Evolutionary conservation across 92 coral and sea anemone species (phyloP), one percentile per base, ranked within the genome.

Genomic region (Porites cylindrica): DNA sequence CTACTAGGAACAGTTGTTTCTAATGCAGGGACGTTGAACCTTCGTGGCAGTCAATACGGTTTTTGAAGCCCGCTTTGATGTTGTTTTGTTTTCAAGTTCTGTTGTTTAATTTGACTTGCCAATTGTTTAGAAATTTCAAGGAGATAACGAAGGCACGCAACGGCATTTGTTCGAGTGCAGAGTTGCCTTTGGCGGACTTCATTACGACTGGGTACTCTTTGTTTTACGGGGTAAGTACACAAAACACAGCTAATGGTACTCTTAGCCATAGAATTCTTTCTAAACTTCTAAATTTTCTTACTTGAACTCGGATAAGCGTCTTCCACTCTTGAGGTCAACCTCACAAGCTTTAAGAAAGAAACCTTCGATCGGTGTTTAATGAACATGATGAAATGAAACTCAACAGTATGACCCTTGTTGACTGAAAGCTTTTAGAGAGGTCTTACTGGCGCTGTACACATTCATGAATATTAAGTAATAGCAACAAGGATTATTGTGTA

Each of bases 401-500:
- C n/a, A n/a, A n/a, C n/a, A n/a, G n/a, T n/a, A n/a, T 14, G 59
- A 47, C 59, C 59, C 13, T 8, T 72, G 54, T 19, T 72, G 77
- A 72, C 23, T 3, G 77, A 72, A 72, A 51, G 51, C 13, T 51
- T n/a, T 3, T 72, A n/a, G 24, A 6, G 77, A 51, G 51, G 59
- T 6, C 4, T 19, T 50, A 5, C 47, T 38, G 47, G 1, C 18
- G 17, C 6, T 19, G 7, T 67, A 24, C 12, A 67, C 4, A 50
- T 26, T 69, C 69, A 82, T 82, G 86, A 83, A 73, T 73, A 51
- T 72, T 75, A 59, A 12, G 80, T 51, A 51, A 51, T 74, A 43
- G 60, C 80, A 50, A 61, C 66, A 71, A 14, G 87, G 87, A 83
- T 83, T 83, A 83, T 23, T 20, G 47, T 13, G 47, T 83, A 83